Evolutionary conservation across 2,113 vertebrate species (phyloP), one percentile per base, ranked within the genome.

Genomic region (Equus przewalskii): DNA sequence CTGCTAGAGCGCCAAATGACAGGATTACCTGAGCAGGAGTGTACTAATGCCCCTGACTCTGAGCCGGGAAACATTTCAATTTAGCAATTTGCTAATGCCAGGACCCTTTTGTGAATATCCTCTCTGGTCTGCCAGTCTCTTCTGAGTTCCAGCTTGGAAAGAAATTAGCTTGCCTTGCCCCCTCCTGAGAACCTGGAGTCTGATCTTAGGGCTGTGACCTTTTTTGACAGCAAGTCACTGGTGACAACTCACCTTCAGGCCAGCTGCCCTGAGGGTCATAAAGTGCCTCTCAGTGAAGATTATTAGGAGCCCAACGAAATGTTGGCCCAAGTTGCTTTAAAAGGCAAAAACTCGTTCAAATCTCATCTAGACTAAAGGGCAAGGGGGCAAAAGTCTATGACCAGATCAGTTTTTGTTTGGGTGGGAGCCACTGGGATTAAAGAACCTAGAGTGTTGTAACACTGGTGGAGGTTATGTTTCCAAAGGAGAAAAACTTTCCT

Each of bases 1-100:
- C 96, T 97, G 95, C 97, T 96, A 94, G 86, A 92, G 84, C 96
- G 98, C 64, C 91, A 85, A 88, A 98, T 97, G 97, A 96, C 78
- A 95, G 97, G 97, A 98, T 98, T 98, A 98, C 75, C 75, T 96
- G 58, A 91, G 56, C 65, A 87, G 82, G 11, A 93, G 85, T 82
- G 91, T 58, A 93, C 79, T 24, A 62, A 56, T 58, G 54, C 44
- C 90, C 33, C 83, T 15, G n/a, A 96, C 97, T 96, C 96, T 91
- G 76, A 91, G 95, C 90, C 26, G 62, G 19, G 85, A 96, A 91
- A 65, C 12, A 33, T 94, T 98, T 97, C 91, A 97, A 65, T 98
- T 79, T 18, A 6, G 36, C 88, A 90, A 58, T 41, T 79, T 72
- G 65, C 33, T 92, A 95, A 95, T 78, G 72, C 58, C 54, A 54